phyloP scores from a whole-genome alignment of 2,797 vertebrate genomes.

The Scomberomorus guttatus region DNA sequence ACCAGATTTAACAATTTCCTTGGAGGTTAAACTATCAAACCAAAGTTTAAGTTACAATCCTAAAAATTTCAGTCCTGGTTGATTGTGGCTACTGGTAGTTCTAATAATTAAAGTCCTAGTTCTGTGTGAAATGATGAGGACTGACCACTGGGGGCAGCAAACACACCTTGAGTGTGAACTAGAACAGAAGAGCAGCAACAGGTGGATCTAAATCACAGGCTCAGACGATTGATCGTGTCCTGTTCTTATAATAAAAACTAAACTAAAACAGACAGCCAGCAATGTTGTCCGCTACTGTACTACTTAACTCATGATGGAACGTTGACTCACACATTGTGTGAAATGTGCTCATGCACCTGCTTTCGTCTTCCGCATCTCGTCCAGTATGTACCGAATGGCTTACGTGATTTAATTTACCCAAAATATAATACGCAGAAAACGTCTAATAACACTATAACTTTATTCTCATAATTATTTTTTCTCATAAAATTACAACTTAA shows the following conservation, averaged over 20 bases:
- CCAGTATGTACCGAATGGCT: not conserved
- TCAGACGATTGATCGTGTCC: not conserved
- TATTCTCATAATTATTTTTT: not conserved
- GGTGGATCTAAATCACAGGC: not conserved
- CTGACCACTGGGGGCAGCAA: not conserved
- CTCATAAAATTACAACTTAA: not conserved
- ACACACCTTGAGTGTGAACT: not conserved
- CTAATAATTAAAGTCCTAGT: too few relatives aligned
- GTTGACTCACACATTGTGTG: not conserved
- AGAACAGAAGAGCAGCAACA: too few relatives aligned
- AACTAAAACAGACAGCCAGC: not conserved
- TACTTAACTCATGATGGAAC: not conserved
- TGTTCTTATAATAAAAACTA: not conserved
- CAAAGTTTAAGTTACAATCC: not conserved
- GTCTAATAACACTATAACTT: not conserved
- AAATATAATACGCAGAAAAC: not conserved
- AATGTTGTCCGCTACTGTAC: accelerated
- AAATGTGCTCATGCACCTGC: not conserved
- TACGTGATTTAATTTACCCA: not conserved
- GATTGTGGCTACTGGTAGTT: not conserved
- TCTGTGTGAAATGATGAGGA: too few relatives aligned
- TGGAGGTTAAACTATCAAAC: not conserved
- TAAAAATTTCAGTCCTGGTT: not conserved
- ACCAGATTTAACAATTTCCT: not conserved
- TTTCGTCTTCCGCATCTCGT: not conserved